Evolutionary conservation across 2,888 invertebrate genomes (phyloP).

Genomic region (Malacosoma neustria): DNA sequence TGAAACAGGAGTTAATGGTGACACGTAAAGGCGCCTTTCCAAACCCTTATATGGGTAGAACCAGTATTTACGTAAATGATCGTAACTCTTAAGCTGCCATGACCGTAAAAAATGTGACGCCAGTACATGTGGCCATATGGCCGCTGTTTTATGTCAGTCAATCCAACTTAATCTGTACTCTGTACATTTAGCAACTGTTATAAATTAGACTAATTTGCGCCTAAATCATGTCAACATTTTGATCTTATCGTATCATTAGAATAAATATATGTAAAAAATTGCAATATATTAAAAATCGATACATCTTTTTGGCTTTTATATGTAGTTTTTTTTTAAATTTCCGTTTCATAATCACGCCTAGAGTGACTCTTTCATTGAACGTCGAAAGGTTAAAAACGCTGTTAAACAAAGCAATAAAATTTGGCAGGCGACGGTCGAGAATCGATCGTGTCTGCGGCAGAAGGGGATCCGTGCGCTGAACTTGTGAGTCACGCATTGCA

Average conservation of each 20-base stretch:
- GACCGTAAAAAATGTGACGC: slow-evolving; percentile 40
- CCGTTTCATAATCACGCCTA: no score
- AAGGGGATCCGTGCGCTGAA: slow-evolving; percentile 24
- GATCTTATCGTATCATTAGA: no score
- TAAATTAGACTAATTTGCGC: no score
- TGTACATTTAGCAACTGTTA: no score
- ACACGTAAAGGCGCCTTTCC: slow-evolving; percentile 48
- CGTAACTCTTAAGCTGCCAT: slow-evolving; percentile 30
- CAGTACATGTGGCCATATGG: slow-evolving; percentile 38
- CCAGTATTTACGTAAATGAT: slow-evolving; percentile 10
- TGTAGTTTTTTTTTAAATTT: no score
- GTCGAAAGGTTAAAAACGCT: no score
- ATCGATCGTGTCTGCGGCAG: slow-evolving; percentile 5
- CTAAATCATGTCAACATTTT: no score
- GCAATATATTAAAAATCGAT: no score
- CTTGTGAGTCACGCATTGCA: slow-evolving; percentile 19
- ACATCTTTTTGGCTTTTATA: no score
- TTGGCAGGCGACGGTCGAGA: slow-evolving; percentile 1
- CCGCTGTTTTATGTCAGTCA: slow-evolving; percentile 24
- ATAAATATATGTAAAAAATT: no score
- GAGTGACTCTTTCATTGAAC: no score
- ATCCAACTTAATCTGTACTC: not conserved
- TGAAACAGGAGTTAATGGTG: slow-evolving; percentile 39
- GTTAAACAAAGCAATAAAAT: slow-evolving; percentile 5
- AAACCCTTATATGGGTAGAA: slow-evolving; percentile 44